These are phyloP conservation scores for Drosophila ananassae DNA, from an alignment of 1,140 invertebrate genomes.

Conservation along the genomic window DNA sequence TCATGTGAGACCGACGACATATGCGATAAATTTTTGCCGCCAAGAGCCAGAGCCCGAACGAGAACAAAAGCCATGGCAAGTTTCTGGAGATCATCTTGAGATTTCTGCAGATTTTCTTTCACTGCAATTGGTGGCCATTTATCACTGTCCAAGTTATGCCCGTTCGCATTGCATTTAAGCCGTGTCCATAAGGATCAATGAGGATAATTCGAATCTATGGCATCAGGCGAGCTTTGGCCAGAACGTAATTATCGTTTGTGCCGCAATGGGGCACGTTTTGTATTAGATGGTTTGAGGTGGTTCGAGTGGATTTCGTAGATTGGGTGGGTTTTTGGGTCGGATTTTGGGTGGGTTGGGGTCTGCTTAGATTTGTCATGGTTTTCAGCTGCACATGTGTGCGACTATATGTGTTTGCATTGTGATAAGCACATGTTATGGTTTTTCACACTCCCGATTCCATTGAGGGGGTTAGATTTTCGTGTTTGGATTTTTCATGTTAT, in stretches of 20 bases:
- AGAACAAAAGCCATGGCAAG: conserved; percentile 13
- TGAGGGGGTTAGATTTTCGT: conserved; percentile 41
- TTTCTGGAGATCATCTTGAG: conserved; percentile 48
- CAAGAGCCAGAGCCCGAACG: conserved; percentile 29
- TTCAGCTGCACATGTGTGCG: conserved; percentile 63
- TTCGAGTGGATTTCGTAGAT: not conserved
- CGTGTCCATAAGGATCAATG: conserved; percentile 74
- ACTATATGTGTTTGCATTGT: conserved; percentile 14
- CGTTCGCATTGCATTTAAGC: conserved; percentile 65
- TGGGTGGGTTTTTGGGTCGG: conserved; percentile 14
- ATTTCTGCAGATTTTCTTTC: conserved; percentile 40
- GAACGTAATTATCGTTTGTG: conserved; percentile 77
- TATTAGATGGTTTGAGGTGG: conserved; percentile 56
- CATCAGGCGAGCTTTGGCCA: conserved; percentile 42
- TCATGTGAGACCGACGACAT: conserved; percentile 80
- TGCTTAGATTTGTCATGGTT: conserved; percentile 76
- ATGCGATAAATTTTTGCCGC: conserved; percentile 76
- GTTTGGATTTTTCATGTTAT: conserved; percentile 58
- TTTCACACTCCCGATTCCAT: conserved; percentile 58
- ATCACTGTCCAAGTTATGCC: conserved; percentile 66
- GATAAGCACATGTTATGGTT: conserved; percentile 80
- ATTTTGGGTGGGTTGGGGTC: conserved; percentile 25
- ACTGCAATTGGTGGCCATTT: conserved; percentile 66
- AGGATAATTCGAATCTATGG: conserved; percentile 74
- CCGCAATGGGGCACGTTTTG: conserved; percentile 73